Evolutionary conservation across 2,113 vertebrate genomes (phyloP).

Genomic region (Saiga tatarica): DNA sequence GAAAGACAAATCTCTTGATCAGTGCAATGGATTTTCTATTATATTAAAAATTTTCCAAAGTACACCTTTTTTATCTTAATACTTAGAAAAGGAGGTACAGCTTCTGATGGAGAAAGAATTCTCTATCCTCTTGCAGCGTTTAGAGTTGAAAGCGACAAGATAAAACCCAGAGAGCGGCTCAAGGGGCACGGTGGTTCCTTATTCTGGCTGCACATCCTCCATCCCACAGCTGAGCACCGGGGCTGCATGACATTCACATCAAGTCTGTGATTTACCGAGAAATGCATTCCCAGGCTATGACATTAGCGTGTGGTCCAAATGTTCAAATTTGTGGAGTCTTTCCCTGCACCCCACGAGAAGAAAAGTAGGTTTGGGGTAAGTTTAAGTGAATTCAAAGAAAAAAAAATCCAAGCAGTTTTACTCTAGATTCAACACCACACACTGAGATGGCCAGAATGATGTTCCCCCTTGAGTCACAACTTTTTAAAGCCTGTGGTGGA

Average conservation of each 20-base stretch:
- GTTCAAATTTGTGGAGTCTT: rapidly evolving
- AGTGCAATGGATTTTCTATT: constrained; percentile 74
- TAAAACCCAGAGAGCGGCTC: rapidly evolving
- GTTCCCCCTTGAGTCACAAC: background rate
- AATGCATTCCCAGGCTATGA: background rate
- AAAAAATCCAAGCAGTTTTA: background rate
- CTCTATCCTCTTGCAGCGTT: rapidly evolving
- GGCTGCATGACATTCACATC: rapidly evolving
- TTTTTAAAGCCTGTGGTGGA: no score
- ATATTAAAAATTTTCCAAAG: constrained; percentile 63
- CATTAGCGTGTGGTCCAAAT: rapidly evolving
- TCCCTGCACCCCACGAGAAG: background rate
- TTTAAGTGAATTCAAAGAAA: background rate
- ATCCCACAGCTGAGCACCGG: rapidly evolving
- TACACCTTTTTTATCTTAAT: background rate
- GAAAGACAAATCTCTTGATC: constrained; percentile 76
- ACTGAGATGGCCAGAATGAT: background rate
- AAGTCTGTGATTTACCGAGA: background rate
- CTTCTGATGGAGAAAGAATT: background rate
- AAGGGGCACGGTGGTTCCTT: rapidly evolving
- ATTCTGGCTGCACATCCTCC: rapidly evolving
- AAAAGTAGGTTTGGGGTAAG: background rate
- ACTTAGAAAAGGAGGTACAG: background rate
- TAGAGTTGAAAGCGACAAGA: background rate
- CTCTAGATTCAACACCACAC: background rate